Conservation (phyloP, 2,797 vertebrate species). For the Manis crassicaudata region DNA sequence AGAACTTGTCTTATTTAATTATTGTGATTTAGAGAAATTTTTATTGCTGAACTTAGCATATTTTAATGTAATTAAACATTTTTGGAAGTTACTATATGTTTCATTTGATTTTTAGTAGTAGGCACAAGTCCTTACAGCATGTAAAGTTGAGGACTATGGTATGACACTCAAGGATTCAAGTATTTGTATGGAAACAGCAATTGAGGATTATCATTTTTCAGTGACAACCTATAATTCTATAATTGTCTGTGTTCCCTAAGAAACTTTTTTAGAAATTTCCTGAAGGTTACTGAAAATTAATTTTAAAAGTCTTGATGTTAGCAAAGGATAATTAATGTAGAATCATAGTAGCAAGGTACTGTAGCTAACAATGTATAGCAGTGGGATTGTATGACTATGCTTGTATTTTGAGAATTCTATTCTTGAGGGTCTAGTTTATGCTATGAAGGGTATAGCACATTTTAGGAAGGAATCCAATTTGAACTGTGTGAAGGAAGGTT, state of each 20-base stretch:
- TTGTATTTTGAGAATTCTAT: background rate
- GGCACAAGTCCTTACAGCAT: background rate
- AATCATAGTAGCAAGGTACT: background rate
- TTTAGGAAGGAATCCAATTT: constrained; percentile 12
- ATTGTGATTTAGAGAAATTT: constrained; percentile 1
- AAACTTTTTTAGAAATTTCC: background rate
- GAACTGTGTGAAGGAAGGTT: background rate
- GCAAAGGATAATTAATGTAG: background rate
- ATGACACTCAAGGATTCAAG: background rate
- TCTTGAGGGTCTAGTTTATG: constrained; percentile 37
- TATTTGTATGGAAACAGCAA: background rate
- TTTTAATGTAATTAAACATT: constrained; percentile 10
- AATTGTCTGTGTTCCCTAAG: background rate
- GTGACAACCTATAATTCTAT: background rate
- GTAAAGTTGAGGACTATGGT: background rate
- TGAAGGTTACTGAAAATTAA: constrained; percentile 1
- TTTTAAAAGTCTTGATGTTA: background rate
- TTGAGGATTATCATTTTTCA: background rate
- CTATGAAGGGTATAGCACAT: background rate
- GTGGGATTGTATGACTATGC: background rate
- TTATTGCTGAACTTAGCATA: background rate
- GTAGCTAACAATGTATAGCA: background rate
- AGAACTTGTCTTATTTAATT: constrained; percentile 19
- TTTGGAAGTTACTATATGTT: background rate
- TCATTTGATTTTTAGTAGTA: constrained; percentile 28